These are phyloP conservation scores for Lithobates pipiens DNA, from an alignment of 2,797 vertebrate species.

Conservation along the genomic window DNA sequence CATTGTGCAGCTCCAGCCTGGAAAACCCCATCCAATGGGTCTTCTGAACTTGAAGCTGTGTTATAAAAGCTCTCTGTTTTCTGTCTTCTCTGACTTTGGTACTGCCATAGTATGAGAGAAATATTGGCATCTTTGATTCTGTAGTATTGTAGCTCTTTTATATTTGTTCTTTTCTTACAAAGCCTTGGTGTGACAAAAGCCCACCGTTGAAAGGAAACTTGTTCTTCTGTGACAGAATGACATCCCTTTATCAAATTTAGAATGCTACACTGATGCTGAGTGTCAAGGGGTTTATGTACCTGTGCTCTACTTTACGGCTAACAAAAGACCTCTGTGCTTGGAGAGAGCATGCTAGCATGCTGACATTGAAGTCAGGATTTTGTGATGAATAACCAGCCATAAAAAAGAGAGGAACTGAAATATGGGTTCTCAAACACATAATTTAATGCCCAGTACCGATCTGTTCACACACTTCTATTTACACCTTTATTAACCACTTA, in stretches of 20 bases:
- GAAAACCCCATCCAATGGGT: not conserved
- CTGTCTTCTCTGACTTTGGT: not conserved
- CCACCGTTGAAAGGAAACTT: not conserved
- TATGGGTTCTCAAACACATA: too few relatives aligned
- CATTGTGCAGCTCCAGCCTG: not conserved
- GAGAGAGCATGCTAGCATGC: not conserved
- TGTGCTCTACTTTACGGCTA: not conserved
- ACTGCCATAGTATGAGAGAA: not conserved
- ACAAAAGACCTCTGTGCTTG: conserved; percentile 14
- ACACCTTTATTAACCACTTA: too few relatives aligned
- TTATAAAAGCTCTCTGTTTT: not conserved
- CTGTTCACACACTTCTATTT: not conserved
- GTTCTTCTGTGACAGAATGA: conserved; percentile 2
- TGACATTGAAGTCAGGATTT: not conserved
- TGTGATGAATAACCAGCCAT: not conserved
- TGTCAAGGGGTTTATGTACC: conserved; percentile 15
- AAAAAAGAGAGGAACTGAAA: not conserved
- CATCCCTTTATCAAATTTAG: not conserved
- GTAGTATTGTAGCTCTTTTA: not conserved
- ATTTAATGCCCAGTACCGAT: not conserved
- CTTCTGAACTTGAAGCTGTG: not conserved
- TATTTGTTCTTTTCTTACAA: not conserved
- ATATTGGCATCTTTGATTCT: too few relatives aligned
- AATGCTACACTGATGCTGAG: not conserved
- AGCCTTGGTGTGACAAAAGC: not conserved